Evolutionary conservation across 2,113 vertebrate genomes (phyloP).

Genomic region (Anarhynchus alexandrinus): DNA sequence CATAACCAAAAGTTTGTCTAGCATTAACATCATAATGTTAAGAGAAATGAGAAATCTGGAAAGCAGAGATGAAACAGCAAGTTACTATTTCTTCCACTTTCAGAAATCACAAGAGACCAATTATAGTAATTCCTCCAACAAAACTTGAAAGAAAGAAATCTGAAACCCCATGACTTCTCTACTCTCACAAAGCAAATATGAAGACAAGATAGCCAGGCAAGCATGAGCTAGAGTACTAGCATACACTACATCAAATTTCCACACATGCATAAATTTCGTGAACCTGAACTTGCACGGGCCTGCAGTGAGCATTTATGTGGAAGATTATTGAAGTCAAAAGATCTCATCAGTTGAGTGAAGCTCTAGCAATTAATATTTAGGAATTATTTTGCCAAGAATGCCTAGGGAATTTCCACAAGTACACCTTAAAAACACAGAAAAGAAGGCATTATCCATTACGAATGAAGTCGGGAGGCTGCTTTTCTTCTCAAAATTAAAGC

Average conservation of each 20-base stretch:
- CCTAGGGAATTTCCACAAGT: background rate
- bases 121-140: background rate
- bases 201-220: background rate
- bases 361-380: background rate
- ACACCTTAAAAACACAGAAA: background rate
- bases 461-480: background rate
- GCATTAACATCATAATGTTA: background rate
- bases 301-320: background rate
- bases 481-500: background rate
- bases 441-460: background rate
- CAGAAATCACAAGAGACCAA: background rate
- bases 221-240: background rate
- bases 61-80: background rate
- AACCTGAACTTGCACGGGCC: slow-evolving; percentile 10
- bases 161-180: background rate
- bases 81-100: background rate
- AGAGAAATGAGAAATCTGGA: background rate
- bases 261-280: background rate
- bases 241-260: background rate
- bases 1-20: background rate
- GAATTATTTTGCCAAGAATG: background rate
- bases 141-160: background rate
- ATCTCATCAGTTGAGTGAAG: background rate
- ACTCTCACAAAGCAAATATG: background rate
- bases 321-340: background rate